Percentiles rank a stretch among this genome's conserved stretches.
Conservation (phyloP, 1,140 invertebrate species). For the Bradynema listronoti region DNA sequence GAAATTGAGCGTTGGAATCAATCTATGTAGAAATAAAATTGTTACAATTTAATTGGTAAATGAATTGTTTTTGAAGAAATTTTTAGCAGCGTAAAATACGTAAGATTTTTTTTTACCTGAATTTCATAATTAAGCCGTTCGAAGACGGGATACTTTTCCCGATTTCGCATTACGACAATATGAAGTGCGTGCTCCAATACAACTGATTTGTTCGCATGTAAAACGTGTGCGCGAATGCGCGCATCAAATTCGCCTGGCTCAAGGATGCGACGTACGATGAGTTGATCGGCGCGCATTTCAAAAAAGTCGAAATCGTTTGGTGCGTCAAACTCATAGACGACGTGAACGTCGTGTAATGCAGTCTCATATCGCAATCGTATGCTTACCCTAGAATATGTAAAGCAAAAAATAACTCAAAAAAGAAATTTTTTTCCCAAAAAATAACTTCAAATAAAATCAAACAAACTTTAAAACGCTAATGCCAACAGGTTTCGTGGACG, state of each 20-base stretch:
- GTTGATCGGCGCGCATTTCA: slow-evolving; percentile 34
- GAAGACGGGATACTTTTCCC: slow-evolving; percentile 55
- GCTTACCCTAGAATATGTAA: background rate
- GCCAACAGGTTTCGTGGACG: slow-evolving; percentile 44
- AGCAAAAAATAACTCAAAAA: background rate
- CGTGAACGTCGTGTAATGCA: background rate
- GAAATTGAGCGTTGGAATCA: slow-evolving; percentile 21
- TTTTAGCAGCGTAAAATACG: background rate
- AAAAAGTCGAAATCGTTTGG: slow-evolving; percentile 16
- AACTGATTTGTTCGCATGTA: slow-evolving; percentile 1
- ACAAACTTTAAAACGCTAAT: slow-evolving; percentile 39
- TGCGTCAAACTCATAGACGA: background rate
- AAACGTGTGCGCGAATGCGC: slow-evolving; percentile 19
- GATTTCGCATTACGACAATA: slow-evolving; percentile 47
- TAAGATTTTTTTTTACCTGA: slow-evolving; percentile 18
- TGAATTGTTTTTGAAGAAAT: background rate
- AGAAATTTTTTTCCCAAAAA: background rate
- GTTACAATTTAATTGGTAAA: slow-evolving; percentile 10
- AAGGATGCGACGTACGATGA: slow-evolving; percentile 21
- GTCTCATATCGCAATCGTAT: background rate
- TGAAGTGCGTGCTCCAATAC: slow-evolving; percentile 17
- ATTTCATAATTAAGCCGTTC: slow-evolving; percentile 49
- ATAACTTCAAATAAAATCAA: background rate
- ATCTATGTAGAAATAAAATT: slow-evolving; percentile 24
- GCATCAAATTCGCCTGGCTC: slow-evolving; percentile 30